phyloP scores from a whole-genome alignment of 53 echinoderm and acorn worm genomes.

The Luidia sarsii region DNA sequence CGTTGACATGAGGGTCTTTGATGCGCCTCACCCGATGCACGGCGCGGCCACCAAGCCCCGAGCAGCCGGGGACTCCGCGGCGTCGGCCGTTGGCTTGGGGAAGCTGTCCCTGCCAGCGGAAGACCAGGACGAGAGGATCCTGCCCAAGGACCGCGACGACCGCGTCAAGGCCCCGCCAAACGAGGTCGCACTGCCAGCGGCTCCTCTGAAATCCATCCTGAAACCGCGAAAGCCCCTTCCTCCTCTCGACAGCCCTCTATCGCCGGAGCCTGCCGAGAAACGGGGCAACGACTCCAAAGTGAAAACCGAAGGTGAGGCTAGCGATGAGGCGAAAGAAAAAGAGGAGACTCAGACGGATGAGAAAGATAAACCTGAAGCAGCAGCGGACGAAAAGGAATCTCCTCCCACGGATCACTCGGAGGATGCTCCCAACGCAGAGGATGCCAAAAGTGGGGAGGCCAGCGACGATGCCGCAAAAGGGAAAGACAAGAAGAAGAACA shows the following conservation, averaged over 20 bases:
- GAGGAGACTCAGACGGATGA: background rate
- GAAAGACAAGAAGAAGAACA: constrained; percentile 19
- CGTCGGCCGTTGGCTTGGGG: background rate
- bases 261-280: constrained; percentile 36
- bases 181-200: background rate
- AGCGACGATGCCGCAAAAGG: constrained; percentile 11
- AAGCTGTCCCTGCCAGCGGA: background rate
- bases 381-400: constrained; percentile 7
- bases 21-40: constrained; percentile 33
- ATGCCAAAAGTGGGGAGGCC: background rate
- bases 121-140: constrained; percentile 29
- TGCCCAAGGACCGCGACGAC: constrained; percentile 41
- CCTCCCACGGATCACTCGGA: background rate
- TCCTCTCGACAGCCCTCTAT: constrained; percentile 39
- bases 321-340: background rate
- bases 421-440: background rate
- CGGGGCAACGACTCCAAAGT: constrained; percentile 10
- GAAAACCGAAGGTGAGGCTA: constrained; percentile 18
- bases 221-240: constrained; percentile 26
- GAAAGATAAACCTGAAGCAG: constrained; percentile 1
- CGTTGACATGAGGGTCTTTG: constrained; percentile 71
- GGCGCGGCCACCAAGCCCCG: background rate
- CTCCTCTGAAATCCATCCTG: constrained; percentile 39
- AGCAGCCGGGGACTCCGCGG: background rate
- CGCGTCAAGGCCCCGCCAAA: background rate